These are phyloP conservation scores for Eidolon dupreanum DNA, from an alignment of 2,797 vertebrate genomes.

Conservation along the genomic window DNA sequence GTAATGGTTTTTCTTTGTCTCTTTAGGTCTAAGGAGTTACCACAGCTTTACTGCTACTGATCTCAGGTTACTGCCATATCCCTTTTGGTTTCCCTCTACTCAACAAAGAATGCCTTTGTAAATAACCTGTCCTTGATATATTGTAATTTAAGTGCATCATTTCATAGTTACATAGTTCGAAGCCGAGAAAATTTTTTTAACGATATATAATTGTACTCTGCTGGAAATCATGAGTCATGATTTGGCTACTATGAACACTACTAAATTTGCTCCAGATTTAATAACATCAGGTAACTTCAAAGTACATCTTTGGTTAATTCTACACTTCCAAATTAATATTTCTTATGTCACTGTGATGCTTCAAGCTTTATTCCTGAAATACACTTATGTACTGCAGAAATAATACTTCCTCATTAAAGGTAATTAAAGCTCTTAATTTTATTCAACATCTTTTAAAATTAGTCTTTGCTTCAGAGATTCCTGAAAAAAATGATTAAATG, in stretches of 20 bases:
- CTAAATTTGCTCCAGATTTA: background rate
- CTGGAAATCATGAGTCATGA: background rate
- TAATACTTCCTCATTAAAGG: background rate
- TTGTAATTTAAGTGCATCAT: background rate
- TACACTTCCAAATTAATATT: background rate
- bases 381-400: background rate
- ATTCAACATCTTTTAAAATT: conserved; percentile 11
- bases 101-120: background rate
- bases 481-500: background rate
- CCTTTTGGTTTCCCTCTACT: background rate
- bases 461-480: background rate
- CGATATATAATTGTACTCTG: background rate
- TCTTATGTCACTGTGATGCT: background rate
- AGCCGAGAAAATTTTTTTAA: background rate
- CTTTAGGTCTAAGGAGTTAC: background rate
- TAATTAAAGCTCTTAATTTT: background rate
- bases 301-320: background rate
- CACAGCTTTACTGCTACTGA: background rate
- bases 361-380: background rate
- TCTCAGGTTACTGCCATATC: background rate
- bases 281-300: background rate
- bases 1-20: background rate
- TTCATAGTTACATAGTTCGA: background rate
- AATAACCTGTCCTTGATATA: background rate
- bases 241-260: background rate